A percentile compares a stretch with the other conserved stretches of the same genome.
Conservation (phyloP, 2,888 invertebrate species). For the Apamea monoglypha region DNA sequence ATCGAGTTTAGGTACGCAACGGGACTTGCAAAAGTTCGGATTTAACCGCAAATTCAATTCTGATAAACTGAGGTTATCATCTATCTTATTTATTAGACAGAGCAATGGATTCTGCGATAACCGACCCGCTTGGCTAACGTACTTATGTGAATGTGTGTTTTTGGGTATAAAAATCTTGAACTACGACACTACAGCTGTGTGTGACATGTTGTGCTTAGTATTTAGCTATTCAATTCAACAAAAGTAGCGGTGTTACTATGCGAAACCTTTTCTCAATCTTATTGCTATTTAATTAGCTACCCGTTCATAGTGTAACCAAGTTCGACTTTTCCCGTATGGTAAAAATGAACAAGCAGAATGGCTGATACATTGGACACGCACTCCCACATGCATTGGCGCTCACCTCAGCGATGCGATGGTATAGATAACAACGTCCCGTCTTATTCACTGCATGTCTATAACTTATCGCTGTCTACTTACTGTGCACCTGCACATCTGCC, state of each 20-base stretch:
- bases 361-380: constrained; percentile 59
- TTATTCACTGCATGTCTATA: constrained; percentile 67
- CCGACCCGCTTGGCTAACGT: not conserved
- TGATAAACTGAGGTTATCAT: not conserved
- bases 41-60: not conserved
- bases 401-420: constrained; percentile 68
- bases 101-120: not conserved
- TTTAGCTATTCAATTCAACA: not conserved
- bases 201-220: not conserved
- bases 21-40: not conserved
- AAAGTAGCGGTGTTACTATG: not conserved
- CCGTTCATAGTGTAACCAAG: not conserved
- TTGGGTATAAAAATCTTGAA: not conserved
- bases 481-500: not conserved
- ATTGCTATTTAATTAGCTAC: not conserved
- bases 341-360: not conserved
- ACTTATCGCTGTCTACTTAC: constrained; percentile 47
- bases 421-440: constrained; percentile 70
- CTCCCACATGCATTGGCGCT: constrained; percentile 50
- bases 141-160: not conserved
- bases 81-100: not conserved
- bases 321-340: not conserved
- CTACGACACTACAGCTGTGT: not conserved
- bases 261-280: not conserved
- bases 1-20: not conserved